phyloP scores from a whole-genome alignment of 30 jellyfish, hydroid and myxozoan species.

The Aurelia aurita complex sp. Pacific region DNA sequence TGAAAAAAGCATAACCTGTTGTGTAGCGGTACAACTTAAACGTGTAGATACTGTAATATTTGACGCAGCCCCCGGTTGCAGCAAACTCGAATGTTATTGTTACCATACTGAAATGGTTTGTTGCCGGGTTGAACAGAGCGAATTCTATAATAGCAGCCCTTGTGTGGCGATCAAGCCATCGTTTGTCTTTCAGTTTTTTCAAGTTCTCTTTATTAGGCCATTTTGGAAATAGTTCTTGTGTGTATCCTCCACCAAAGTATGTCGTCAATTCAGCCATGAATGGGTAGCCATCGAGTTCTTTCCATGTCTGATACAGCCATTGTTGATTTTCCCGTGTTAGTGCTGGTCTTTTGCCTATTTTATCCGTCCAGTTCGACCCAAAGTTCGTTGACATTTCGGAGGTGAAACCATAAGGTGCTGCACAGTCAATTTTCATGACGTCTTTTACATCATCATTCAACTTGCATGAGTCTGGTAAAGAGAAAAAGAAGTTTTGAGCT shows the following conservation, averaged over 20 bases:
- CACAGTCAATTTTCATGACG: slow-evolving; percentile 77
- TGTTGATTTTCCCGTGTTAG: slow-evolving; percentile 74
- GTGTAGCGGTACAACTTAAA: slow-evolving; percentile 92
- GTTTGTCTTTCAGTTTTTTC: slow-evolving; percentile 40
- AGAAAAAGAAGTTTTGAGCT: not conserved
- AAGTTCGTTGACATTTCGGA: slow-evolving; percentile 61
- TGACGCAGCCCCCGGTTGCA: slow-evolving; percentile 94
- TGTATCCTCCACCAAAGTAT: slow-evolving; percentile 97
- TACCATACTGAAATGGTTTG: slow-evolving; percentile 88
- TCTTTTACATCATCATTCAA: slow-evolving; percentile 49
- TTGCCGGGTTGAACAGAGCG: slow-evolving; percentile 85
- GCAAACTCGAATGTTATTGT: slow-evolving; percentile 93
- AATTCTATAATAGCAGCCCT: slow-evolving; percentile 90
- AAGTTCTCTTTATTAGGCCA: slow-evolving; percentile 70
- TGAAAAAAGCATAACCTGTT: slow-evolving; percentile 77
- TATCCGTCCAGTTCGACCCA: slow-evolving; percentile 72
- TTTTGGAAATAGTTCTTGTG: slow-evolving; percentile 91
- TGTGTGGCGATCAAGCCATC: slow-evolving; percentile 96
- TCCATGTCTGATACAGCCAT: slow-evolving; percentile 94
- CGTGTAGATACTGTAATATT: slow-evolving; percentile 78
- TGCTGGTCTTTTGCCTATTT: slow-evolving; percentile 30
- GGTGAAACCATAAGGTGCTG: slow-evolving; percentile 49
- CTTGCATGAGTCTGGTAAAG: slow-evolving; percentile 76
- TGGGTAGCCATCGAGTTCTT: slow-evolving; percentile 95
- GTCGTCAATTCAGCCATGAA: slow-evolving; percentile 90